phyloP scores from a whole-genome alignment of 2,113 vertebrate species.

The Cranoglanis bouderius region DNA sequence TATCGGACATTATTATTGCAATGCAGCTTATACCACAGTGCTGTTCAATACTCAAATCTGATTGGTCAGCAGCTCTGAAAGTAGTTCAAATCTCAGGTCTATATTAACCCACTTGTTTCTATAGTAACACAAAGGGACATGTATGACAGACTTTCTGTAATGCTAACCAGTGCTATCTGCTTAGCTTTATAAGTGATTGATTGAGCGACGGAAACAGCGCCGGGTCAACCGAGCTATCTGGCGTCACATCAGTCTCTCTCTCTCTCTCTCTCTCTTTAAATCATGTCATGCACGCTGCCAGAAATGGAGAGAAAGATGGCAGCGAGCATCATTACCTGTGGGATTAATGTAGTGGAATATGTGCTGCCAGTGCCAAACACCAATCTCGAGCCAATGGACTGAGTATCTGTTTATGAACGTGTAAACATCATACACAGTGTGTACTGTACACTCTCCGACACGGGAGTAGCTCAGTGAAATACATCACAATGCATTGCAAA shows the following conservation, averaged over 20 bases:
- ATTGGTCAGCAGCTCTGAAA: neutral
- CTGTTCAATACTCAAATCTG: neutral
- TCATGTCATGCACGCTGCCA: conserved; percentile 27
- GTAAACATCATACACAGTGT: neutral
- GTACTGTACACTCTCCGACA: neutral
- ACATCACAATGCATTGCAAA: neutral
- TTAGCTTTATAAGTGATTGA: neutral
- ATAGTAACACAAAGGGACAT: neutral
- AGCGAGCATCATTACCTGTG: conserved; percentile 44
- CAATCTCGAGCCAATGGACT: neutral
- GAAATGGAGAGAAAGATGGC: conserved; percentile 2
- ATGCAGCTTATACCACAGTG: neutral
- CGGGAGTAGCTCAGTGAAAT: neutral
- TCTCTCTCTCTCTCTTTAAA: conserved; percentile 9
- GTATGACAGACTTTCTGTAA: neutral
- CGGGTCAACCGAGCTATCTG: conserved; percentile 6
- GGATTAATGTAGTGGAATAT: conserved; percentile 43
- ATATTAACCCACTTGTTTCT: neutral
- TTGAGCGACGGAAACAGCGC: neutral
- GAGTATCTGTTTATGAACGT: neutral
- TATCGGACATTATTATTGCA: neutral
- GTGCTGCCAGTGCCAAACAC: conserved; percentile 7
- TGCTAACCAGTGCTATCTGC: neutral
- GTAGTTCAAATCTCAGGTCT: neutral
- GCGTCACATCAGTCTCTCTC: neutral